Evolutionary conservation across 2,797 vertebrate species (phyloP), one percentile per base, ranked within the genome.

Genomic region (Phalloptychus januarius): DNA sequence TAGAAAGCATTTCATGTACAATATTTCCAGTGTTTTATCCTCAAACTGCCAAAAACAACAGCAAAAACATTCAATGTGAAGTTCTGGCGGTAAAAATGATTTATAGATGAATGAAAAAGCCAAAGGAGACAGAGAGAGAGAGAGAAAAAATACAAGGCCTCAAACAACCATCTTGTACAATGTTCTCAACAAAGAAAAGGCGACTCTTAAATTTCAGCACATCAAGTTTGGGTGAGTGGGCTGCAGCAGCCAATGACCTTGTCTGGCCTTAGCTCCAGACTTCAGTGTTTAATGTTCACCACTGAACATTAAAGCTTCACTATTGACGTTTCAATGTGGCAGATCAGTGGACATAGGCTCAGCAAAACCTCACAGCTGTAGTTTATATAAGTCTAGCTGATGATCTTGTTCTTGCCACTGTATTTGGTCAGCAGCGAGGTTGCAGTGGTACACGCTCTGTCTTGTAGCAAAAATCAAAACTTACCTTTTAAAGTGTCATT

Each of bases 41-140:
- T 11, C 12, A 70, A 71, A 75, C 5, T 16, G 58, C 33, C 31
- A 5, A 67, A 76, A 75, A 61, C 3, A 52, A 73, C n/a, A 74
- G 61, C n/a, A 76, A 36, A 42, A 33, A 48, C 33, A 56, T 70
- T 74, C 63, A 52, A 28, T 40, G 67, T 40, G 40, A 10, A 67
- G 56, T 72, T 71, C 33, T 71, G 56, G 23, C 16, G 23, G 75
- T 69, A 76, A 44, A 77, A 61, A 74, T 82, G 48, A 33, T 31
- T 77, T 45, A 74, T 61, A 75, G 72, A 77, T 80, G 75, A 78
- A n/a, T 42, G 65, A 69, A 48, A 48, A 61, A 28, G 76, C 78
- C 70, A 75, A 50, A 78, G 76, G 50, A 58, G 28, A 80, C n/a
- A 20, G 52, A 78, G 16, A 20, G 48, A 50, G 46, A 46, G 16